A percentile compares a stretch with the other conserved stretches of the same genome.
These are phyloP conservation scores for Nibea albiflora DNA, from an alignment of 2,113 vertebrate genomes.

Conservation along the genomic window DNA sequence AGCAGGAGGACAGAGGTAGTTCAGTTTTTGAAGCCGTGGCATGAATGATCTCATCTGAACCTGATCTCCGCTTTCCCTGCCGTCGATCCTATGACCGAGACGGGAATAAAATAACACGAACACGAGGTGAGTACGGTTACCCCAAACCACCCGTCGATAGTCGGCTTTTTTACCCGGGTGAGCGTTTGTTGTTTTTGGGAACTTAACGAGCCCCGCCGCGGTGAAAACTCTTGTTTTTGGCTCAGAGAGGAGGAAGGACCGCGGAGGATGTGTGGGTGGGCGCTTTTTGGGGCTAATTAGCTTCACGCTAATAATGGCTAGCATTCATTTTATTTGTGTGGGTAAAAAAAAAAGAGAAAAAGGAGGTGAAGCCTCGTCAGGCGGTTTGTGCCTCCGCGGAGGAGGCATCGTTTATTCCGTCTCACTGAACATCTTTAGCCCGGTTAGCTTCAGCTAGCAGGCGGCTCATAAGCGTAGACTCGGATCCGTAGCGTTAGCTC, in stretches of 20 bases:
- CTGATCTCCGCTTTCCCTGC: conserved; percentile 76
- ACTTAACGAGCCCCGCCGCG: conserved; percentile 51
- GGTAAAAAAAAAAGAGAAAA: not conserved
- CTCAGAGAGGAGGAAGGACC: conserved; percentile 70
- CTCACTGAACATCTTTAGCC: conserved; percentile 4
- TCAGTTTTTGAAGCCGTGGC: conserved; percentile 83
- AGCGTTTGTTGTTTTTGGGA: conserved; percentile 39
- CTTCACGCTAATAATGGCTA: conserved; percentile 6
- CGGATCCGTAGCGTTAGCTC: conserved; percentile 32
- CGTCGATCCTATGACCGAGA: conserved; percentile 82
- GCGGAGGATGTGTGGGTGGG: conserved; percentile 70
- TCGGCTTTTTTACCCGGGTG: not conserved
- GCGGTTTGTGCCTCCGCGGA: not conserved
- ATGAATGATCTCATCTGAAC: conserved; percentile 84
- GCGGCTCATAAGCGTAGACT: conserved; percentile 4
- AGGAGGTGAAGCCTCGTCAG: not conserved
- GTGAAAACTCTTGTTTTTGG: conserved; percentile 75
- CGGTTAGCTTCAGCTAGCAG: conserved; percentile 26
- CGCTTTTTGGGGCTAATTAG: conserved; percentile 63
- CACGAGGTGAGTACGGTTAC: conserved; percentile 72
- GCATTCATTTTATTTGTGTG: not conserved
- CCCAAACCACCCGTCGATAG: conserved; percentile 4
- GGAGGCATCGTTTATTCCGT: not conserved
- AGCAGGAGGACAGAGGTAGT: conserved; percentile 69
- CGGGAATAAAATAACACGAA: conserved; percentile 77